Evolutionary conservation across 1,140 invertebrate species (phyloP).

Genomic region (Drosophila melanica): DNA sequence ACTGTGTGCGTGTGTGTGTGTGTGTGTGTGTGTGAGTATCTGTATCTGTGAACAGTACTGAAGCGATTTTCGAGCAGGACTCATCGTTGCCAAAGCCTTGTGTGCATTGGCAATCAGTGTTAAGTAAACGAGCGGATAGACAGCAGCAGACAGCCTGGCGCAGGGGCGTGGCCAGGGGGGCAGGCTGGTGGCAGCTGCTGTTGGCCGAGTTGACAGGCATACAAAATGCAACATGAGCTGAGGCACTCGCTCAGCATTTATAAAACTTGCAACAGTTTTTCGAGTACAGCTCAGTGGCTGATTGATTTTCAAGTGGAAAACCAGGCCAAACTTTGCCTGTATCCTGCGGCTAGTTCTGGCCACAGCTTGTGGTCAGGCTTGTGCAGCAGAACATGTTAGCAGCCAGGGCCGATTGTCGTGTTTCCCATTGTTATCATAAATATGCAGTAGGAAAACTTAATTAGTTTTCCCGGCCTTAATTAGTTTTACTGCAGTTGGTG

Average conservation of each 20-base stretch:
- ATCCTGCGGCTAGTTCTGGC: constrained; percentile 8
- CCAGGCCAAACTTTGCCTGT: not conserved
- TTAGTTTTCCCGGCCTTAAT: constrained; percentile 60
- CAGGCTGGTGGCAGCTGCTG: not conserved
- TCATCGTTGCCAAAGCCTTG: constrained; percentile 63
- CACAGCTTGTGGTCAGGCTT: constrained; percentile 31
- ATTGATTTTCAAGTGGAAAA: constrained; percentile 60
- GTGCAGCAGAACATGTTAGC: constrained; percentile 15
- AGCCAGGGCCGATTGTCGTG: constrained; percentile 7
- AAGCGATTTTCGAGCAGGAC: constrained; percentile 20
- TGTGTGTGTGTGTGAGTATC: constrained; percentile 14
- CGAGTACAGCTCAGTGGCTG: constrained; percentile 23
- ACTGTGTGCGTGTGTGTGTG: constrained; percentile 2
- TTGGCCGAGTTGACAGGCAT: constrained; percentile 27
- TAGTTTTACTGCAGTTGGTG: constrained; percentile 29
- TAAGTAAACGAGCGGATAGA: constrained; percentile 72
- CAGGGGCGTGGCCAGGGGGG: not conserved
- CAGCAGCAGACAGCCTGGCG: constrained; percentile 19
- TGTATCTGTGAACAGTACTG: constrained; percentile 4
- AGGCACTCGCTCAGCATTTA: constrained; percentile 43
- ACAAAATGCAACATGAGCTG: constrained; percentile 60
- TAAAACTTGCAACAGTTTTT: constrained; percentile 63
- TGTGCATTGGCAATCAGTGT: constrained; percentile 80
- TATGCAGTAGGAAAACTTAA: constrained; percentile 35
- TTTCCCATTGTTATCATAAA: constrained; percentile 13